These are phyloP conservation scores for Drosophila imparisetae DNA, from an alignment of 2,888 invertebrate genomes.

Conservation along the genomic window DNA sequence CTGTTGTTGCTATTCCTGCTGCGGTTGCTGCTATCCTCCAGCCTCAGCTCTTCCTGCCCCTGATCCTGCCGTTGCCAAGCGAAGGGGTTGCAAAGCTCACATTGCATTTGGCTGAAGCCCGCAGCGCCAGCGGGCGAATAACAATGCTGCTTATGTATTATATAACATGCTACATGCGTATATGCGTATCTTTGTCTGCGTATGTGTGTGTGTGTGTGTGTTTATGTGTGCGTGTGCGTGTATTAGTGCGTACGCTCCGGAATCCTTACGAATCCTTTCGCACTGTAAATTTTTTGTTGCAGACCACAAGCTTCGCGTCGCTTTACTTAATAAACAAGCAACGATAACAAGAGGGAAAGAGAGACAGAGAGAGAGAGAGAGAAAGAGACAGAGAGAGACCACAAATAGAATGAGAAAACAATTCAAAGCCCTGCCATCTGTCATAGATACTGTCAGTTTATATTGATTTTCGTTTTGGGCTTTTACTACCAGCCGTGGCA, in stretches of 20 bases:
- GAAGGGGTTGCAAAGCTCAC: slow-evolving; percentile 73
- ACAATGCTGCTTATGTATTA: slow-evolving; percentile 76
- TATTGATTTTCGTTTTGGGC: slow-evolving; percentile 58
- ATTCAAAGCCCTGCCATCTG: slow-evolving; percentile 69
- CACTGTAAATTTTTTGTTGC: slow-evolving; percentile 26
- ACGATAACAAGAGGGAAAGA: not conserved
- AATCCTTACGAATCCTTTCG: slow-evolving; percentile 78
- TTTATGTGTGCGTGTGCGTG: slow-evolving; percentile 23
- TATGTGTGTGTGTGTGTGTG: slow-evolving; percentile 3
- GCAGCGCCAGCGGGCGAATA: slow-evolving; percentile 67
- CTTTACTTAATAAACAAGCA: slow-evolving; percentile 70
- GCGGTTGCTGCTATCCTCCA: slow-evolving; percentile 29
- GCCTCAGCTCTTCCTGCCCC: slow-evolving; percentile 21
- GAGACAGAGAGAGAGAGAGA: not conserved
- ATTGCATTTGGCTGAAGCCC: slow-evolving; percentile 69
- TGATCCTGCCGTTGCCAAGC: slow-evolving; percentile 21
- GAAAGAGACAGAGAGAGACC: slow-evolving; percentile 8
- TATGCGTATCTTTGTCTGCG: slow-evolving; percentile 21
- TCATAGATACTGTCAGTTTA: slow-evolving; percentile 75
- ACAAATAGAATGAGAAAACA: slow-evolving; percentile 32
- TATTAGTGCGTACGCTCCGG: slow-evolving; percentile 62
- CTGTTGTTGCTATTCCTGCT: slow-evolving; percentile 43
- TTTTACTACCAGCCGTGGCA: not conserved
- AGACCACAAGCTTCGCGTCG: slow-evolving; percentile 31
- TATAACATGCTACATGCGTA: slow-evolving; percentile 60